A percentile compares a stretch with the other conserved stretches of the same genome.
phyloP scores from a whole-genome alignment of 2,888 invertebrate species.

The Odontocolon sp. region DNA sequence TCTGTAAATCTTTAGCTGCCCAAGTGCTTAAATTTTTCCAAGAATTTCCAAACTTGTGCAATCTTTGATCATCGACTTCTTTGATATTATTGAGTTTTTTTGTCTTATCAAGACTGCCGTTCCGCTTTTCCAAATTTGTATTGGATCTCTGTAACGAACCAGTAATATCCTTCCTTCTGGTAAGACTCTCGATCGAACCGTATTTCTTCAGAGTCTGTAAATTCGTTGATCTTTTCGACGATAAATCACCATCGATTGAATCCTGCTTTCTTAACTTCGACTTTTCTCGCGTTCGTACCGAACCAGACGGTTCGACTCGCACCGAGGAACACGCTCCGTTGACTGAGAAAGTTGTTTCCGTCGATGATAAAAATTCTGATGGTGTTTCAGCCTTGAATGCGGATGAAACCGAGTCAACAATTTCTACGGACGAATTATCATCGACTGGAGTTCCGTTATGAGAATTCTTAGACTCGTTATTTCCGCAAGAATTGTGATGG shows the following conservation, averaged over 20 bases:
- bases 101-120: conserved; percentile 54
- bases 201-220: conserved; percentile 66
- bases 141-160: conserved; percentile 67
- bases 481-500: conserved; percentile 9
- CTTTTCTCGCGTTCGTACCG: conserved; percentile 8
- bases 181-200: conserved; percentile 70
- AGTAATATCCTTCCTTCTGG: conserved; percentile 59
- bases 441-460: background rate
- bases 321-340: too few relatives aligned
- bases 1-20: conserved; percentile 61
- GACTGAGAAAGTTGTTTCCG: too few relatives aligned
- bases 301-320: background rate
- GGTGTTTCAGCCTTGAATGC: too few relatives aligned
- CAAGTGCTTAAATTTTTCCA: conserved; percentile 59
- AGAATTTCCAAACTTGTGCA: conserved; percentile 25
- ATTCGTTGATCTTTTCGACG: conserved; percentile 51
- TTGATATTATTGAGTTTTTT: conserved; percentile 72
- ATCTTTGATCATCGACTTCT: conserved; percentile 68
- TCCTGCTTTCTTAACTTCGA: conserved; percentile 68
- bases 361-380: too few relatives aligned
- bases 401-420: background rate
- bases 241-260: conserved; percentile 63
- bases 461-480: background rate
- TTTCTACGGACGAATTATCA: background rate
- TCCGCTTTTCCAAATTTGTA: conserved; percentile 67